Base-by-base conservation (phyloP, 2,888 invertebrate species). In the Sicus ferrugineus region DNA sequence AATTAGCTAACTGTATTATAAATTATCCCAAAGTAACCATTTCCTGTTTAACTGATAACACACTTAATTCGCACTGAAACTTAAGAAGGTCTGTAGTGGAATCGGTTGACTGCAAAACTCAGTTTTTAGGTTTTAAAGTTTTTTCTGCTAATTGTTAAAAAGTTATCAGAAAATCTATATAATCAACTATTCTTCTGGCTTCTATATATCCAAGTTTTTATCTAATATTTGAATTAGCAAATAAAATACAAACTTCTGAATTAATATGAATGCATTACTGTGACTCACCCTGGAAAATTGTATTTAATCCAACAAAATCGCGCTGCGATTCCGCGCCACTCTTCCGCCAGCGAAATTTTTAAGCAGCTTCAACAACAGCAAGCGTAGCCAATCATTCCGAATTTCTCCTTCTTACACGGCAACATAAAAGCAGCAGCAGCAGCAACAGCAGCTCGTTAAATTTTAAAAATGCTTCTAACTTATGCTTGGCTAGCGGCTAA, bases 241-340 rank as follows among this genome's bases (percentile, higher is more conserved):
- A n/a, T 34, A 34, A 2, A 9, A 34, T 34, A 34, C 14, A 11
- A 34, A 34, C 11, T 5, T 11, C 34, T 42, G 42, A 7, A 16
- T 42, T n/a, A 59, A n/a, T 30, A 28, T 6, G 26, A 21, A 30
- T 26, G 9, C 11, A 28, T 56, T 0, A 28, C 14, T 34, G 28
- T 66, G 56, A 67, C 67, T 67, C 67, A 67, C 67, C 67, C 59
- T 28, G 59, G 48, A 58, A 28, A 42, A 16, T 19, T 52, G 34
- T n/a, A 46, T 26, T 21, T 26, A 48, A 67, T 59, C 21, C 34
- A 11, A 59, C 31, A 48, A 58, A 58, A 67, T 67, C 67, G 58
- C 67, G 21, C 67, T 48, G 67, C 67, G 67, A 67, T 46, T 67
- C 31, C 23, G 26, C 50, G 67, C 46, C 58, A 42, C 38, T 19